Base-by-base conservation (phyloP, 2,888 invertebrate species). In the Eretmocerus hayati region DNA sequence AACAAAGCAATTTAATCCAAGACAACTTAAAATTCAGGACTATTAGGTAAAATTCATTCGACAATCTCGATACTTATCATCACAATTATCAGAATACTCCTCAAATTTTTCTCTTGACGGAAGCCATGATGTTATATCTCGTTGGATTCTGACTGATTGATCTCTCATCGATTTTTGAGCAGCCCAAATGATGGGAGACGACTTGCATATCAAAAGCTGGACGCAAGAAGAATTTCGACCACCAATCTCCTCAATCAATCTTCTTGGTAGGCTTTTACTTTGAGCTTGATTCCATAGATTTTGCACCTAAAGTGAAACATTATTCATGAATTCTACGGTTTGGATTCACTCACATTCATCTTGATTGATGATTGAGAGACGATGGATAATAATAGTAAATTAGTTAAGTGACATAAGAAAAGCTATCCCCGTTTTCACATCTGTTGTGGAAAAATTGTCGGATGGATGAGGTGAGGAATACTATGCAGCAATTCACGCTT, bases 181-280 rank as follows among this genome's bases (percentile, higher is more conserved):
- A 56, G 81, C 83, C 73, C 78, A 77, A 52, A 90, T 80, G 52
- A 88, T 80, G 0, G 89, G 89, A 0, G 84, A 79, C 54, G 80
- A 78, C 73, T 89, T 89, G 65, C 90, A 90, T 52, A 89, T 72
- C 26, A 90, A 69, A 23, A 87, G 72, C 60, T 81, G 80, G 3
- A 87, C 74, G 58, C 88, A 89, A 42, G 81, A 81, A 0, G 80
- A 82, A 57, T 85, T 82, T 50, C 80, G 73, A 15, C 75, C 75
- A 4, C 77, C 71, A 41, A 85, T 74, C 54, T 78, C 69, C 9
- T 81, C 74, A 42, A 84, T 78, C 26, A 88, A 69, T 20, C 77
- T 72, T 21, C 80, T 76, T 0, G 85, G 76, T 36, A 88, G 69
- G 23, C 81, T 74, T 41, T 76, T 73, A 63, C 85, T 81, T 59